Percentiles rank a stretch among this genome's conserved stretches.
Evolutionary conservation across 1,140 invertebrate species (phyloP).

Genomic region (Latrodectus geometricus): DNA sequence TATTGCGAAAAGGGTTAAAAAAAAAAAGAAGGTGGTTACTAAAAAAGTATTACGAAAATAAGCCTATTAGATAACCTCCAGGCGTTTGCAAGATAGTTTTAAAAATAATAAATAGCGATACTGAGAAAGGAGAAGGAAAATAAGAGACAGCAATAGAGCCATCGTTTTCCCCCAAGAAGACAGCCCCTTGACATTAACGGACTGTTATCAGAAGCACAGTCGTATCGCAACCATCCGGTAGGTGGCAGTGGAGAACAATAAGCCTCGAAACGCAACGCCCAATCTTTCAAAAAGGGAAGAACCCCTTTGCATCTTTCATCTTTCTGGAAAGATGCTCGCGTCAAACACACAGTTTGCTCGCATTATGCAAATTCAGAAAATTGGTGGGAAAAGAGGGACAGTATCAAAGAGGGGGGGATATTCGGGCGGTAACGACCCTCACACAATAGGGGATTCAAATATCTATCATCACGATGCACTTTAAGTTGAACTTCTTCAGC

Average conservation of each 20-base stretch:
- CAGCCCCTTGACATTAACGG: constrained; percentile 52
- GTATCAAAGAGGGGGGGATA: too few relatives aligned
- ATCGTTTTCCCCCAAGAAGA: constrained; percentile 42
- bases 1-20: constrained; percentile 33
- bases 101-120: constrained; percentile 28
- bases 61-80: constrained; percentile 34
- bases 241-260: constrained; percentile 50
- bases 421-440: neutral
- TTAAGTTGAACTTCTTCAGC: constrained; percentile 8
- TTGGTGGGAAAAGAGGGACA: neutral
- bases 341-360: constrained; percentile 29
- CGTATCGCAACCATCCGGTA: constrained; percentile 14
- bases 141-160: constrained; percentile 42
- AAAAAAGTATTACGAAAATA: constrained; percentile 15
- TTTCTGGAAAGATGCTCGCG: constrained; percentile 3
- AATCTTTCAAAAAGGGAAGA: constrained; percentile 31
- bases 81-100: constrained; percentile 13
- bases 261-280: constrained; percentile 21
- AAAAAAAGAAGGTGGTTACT: neutral
- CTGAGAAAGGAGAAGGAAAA: constrained; percentile 20
- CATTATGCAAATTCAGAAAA: constrained; percentile 43
- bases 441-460: constrained; percentile 13
- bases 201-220: constrained; percentile 33
- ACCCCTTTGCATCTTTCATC: constrained; percentile 26
- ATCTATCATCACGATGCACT: constrained; percentile 7